Percentiles rank a stretch among this genome's conserved stretches.
phyloP scores from a whole-genome alignment of 2,113 vertebrate genomes.

The Emydocephalus ijimae region DNA sequence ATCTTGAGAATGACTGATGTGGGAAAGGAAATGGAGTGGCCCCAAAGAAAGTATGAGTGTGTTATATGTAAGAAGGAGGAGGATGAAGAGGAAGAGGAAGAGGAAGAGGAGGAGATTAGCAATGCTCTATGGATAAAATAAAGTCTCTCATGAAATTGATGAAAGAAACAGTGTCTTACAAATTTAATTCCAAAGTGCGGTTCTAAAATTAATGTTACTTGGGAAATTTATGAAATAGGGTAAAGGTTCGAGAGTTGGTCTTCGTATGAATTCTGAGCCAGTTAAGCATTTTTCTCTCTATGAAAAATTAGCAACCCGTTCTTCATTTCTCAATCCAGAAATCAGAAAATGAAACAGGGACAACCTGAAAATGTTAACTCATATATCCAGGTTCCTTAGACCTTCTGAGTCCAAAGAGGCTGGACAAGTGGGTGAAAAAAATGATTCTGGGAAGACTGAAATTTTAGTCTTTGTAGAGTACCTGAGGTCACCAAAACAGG shows the following conservation, averaged over 20 bases:
- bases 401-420: not conserved
- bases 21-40: not conserved
- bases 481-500: not conserved
- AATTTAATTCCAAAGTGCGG: not conserved
- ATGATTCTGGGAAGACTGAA: not conserved
- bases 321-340: not conserved
- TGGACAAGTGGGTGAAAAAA: not conserved
- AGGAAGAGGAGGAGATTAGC: not conserved
- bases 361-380: not conserved
- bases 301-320: not conserved
- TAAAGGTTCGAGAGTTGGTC: not conserved
- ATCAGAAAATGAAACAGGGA: not conserved
- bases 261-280: not conserved
- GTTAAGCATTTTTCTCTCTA: not conserved
- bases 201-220: fast-evolving
- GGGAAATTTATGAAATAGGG: not conserved
- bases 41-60: not conserved
- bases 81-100: too few relatives aligned
- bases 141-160: not conserved
- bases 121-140: not conserved
- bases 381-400: not conserved
- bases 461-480: not conserved
- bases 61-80: constrained; percentile 19
- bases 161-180: not conserved
- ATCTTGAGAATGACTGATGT: not conserved